Conservation (phyloP, 2,797 vertebrate species). For the Rhynchotus rufescens region DNA sequence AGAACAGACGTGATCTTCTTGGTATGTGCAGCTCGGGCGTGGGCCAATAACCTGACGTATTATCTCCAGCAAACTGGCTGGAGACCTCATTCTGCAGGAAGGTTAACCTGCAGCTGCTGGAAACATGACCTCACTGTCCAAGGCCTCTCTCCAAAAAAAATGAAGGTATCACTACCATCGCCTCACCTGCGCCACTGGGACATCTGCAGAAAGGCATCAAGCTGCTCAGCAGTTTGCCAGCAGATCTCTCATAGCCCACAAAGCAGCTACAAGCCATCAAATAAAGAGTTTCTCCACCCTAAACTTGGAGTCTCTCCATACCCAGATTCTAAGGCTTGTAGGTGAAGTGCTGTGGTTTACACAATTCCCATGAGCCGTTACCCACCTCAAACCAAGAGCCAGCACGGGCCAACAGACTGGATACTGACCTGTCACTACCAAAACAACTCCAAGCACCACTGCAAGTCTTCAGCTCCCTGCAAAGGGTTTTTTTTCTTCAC, state of each 20-base stretch:
- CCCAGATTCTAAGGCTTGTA: background rate
- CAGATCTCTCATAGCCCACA: background rate
- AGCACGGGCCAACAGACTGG: background rate
- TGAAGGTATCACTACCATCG: background rate
- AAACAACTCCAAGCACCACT: background rate
- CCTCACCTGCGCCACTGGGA: background rate
- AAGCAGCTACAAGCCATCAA: background rate
- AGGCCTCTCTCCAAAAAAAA: background rate
- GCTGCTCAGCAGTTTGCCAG: background rate
- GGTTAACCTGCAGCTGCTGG: background rate
- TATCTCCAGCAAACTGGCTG: background rate
- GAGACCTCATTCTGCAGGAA: background rate
- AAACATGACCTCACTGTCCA: background rate
- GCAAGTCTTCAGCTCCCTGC: background rate
- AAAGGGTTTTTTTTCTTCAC: background rate
- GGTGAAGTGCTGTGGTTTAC: background rate
- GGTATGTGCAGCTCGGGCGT: background rate
- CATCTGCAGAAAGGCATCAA: background rate
- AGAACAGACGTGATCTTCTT: background rate
- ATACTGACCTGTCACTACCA: slow-evolving; percentile 15
- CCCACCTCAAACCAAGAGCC: accelerated
- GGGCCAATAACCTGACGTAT: background rate
- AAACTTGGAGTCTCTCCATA: too few relatives aligned
- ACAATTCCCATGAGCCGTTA: background rate
- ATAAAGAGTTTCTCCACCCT: background rate